phyloP scores from a whole-genome alignment of 2,888 invertebrate genomes.

The Cephalotes varians region DNA sequence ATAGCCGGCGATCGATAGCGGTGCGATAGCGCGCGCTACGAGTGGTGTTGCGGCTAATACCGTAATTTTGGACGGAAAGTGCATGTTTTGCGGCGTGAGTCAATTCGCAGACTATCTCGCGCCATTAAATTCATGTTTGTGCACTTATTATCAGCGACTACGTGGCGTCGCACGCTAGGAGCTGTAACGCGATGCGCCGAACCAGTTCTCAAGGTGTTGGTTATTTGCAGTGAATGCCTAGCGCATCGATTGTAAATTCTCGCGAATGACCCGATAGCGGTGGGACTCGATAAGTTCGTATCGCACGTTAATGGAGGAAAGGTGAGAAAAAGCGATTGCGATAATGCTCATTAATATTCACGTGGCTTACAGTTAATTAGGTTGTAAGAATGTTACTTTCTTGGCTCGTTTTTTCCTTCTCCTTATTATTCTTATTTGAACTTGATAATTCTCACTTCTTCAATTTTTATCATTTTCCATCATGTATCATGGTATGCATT shows the following conservation, averaged over 20 bases:
- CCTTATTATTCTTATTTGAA: background rate
- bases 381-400: background rate
- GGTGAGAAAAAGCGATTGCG: background rate
- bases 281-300: constrained; percentile 18
- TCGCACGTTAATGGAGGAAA: constrained; percentile 47
- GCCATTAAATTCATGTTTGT: constrained; percentile 71
- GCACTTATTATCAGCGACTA: constrained; percentile 65
- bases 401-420: background rate
- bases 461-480: background rate
- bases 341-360: constrained; percentile 50
- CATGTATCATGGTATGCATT: background rate
- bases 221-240: constrained; percentile 56
- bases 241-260: constrained; percentile 71
- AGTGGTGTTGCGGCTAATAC: constrained; percentile 28
- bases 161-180: constrained; percentile 54
- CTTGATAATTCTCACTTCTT: background rate
- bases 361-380: constrained; percentile 17
- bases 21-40: constrained; percentile 30
- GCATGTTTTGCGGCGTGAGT: constrained; percentile 44
- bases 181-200: constrained; percentile 61
- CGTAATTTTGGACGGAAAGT: constrained; percentile 43
- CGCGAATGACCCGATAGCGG: constrained; percentile 35
- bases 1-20: constrained; percentile 44
- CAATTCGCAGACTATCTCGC: constrained; percentile 54
- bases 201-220: constrained; percentile 66